Evolutionary conservation across 2,113 vertebrate genomes (phyloP).

Genomic region (Onychostruthus taczanowskii): DNA sequence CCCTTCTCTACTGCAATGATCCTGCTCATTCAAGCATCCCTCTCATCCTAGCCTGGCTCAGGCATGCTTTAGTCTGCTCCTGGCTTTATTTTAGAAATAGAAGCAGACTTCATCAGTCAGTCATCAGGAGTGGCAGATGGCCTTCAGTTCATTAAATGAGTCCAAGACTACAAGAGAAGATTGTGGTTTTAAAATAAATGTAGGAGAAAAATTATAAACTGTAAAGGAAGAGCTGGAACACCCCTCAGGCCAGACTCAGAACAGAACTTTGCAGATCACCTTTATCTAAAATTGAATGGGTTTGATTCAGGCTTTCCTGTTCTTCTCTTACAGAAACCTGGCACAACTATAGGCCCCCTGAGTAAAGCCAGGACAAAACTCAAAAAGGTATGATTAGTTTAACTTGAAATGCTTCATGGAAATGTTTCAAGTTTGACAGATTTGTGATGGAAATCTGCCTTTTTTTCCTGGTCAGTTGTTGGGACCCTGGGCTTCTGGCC

Average conservation of each 20-base stretch:
- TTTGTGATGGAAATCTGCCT: background rate
- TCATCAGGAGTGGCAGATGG: background rate
- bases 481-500: background rate
- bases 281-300: background rate
- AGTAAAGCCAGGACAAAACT: background rate
- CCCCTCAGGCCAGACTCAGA: background rate
- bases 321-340: constrained; percentile 12
- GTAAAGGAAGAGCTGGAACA: background rate
- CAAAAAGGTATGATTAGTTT: background rate
- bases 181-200: background rate
- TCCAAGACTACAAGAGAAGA: background rate
- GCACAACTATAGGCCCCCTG: background rate
- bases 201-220: background rate
- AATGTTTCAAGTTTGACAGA: background rate
- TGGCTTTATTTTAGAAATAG: background rate
- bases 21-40: background rate
- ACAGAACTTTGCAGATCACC: background rate
- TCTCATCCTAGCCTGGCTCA: background rate
- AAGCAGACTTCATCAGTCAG: background rate
- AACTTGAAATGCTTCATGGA: background rate
- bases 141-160: background rate
- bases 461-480: background rate
- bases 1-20: background rate
- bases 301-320: constrained; percentile 8
- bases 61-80: background rate